These are phyloP conservation scores for Corella eumyota DNA, from an alignment of 23 tunicate species.

Conservation along the genomic window DNA sequence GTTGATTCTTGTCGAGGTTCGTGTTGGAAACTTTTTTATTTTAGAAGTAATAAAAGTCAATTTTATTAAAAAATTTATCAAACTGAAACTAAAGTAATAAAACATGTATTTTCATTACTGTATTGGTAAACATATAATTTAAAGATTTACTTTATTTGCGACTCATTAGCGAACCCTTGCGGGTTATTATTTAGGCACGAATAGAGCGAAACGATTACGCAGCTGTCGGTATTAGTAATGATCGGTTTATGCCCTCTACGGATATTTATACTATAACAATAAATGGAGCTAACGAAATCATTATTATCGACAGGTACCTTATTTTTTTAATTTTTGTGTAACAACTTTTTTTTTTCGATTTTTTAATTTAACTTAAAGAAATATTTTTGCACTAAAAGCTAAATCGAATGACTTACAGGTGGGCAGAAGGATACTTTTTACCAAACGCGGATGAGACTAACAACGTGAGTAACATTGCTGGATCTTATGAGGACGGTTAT, in stretches of 20 bases:
- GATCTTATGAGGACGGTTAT: neutral
- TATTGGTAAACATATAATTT: no score
- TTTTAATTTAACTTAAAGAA: neutral
- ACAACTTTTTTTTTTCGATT: neutral
- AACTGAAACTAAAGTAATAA: no score
- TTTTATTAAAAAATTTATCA: no score
- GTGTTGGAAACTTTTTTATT: no score
- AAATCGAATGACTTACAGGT: no score
- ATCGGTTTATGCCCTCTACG: constrained; percentile 14
- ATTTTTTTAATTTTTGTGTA: neutral
- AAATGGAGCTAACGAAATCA: neutral
- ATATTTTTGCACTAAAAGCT: no score
- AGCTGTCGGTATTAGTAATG: constrained; percentile 20
- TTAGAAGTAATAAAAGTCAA: no score
- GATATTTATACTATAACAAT: constrained; percentile 10
- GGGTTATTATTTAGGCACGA: constrained; percentile 9
- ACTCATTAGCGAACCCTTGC: no score
- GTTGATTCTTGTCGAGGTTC: no score
- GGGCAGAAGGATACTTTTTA: neutral
- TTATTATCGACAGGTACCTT: neutral
- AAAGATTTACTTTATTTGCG: no score
- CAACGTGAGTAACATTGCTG: neutral
- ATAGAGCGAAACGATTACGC: neutral
- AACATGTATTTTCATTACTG: no score
- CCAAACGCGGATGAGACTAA: neutral